A percentile compares a stretch with the other conserved stretches of the same genome.
Conservation (phyloP, 1,140 invertebrate genomes). For the Drosophila bipectinata region DNA sequence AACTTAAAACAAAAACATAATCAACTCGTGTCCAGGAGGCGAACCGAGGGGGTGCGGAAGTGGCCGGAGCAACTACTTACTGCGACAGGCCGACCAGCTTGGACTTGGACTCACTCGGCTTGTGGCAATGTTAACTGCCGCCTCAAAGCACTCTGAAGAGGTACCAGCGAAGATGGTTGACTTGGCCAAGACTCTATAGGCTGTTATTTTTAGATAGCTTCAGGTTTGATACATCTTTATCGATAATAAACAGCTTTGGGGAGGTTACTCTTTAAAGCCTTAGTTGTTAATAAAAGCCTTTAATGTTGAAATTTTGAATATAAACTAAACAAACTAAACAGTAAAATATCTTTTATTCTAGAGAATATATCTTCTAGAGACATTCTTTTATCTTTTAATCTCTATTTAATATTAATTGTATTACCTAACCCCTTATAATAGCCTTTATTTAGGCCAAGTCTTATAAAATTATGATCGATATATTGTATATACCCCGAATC, state of each 20-base stretch:
- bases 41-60: conserved; percentile 14
- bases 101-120: conserved; percentile 21
- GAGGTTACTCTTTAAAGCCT: too few relatives aligned
- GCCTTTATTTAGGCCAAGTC: too few relatives aligned
- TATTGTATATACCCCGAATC: too few relatives aligned
- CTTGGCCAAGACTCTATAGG: conserved; percentile 7
- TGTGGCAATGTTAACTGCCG: conserved; percentile 42
- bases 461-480: too few relatives aligned
- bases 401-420: too few relatives aligned
- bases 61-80: conserved; percentile 11
- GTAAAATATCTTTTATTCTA: too few relatives aligned
- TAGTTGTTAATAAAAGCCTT: not conserved
- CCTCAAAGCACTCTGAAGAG: not conserved
- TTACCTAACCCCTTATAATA: too few relatives aligned
- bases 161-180: not conserved
- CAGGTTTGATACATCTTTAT: too few relatives aligned
- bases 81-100: conserved; percentile 40
- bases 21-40: conserved; percentile 55
- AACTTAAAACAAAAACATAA: conserved; percentile 73
- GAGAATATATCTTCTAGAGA: too few relatives aligned
- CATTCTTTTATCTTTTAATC: too few relatives aligned
- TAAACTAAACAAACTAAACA: not conserved
- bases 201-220: too few relatives aligned
- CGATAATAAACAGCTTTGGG: too few relatives aligned
- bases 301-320: not conserved